Conservation (phyloP, 1,140 invertebrate species). For the Atopsyche davidsoni region DNA sequence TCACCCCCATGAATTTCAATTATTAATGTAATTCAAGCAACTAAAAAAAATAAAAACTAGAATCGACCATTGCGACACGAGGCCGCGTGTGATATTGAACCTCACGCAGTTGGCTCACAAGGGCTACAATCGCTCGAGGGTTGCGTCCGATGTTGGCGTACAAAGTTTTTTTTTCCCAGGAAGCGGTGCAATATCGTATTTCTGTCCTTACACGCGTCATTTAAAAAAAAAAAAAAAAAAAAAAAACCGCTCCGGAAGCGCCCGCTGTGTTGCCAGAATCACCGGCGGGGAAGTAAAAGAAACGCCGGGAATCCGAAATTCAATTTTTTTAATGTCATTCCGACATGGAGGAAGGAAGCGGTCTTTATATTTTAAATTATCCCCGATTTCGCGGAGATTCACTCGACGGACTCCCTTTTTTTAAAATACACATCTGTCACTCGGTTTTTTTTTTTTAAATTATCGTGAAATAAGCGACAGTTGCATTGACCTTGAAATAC, state of each 20-base stretch:
- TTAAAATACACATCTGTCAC: too few species aligned
- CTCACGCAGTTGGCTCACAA: slow-evolving; percentile 12
- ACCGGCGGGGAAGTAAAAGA: background rate
- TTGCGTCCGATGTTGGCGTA: background rate
- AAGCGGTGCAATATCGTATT: slow-evolving; percentile 20
- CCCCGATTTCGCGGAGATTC: slow-evolving; percentile 24
- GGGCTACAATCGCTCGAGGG: slow-evolving; percentile 4
- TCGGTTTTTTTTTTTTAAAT: slow-evolving; percentile 6
- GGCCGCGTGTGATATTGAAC: background rate
- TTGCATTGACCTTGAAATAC: too few species aligned
- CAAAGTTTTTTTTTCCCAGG: slow-evolving; percentile 17
- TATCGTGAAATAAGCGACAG: background rate
- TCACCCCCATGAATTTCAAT: slow-evolving; percentile 28
- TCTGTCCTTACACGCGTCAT: slow-evolving; percentile 25
- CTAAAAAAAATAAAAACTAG: background rate
- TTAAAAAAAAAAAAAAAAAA: too few species aligned
- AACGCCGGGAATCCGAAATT: slow-evolving; percentile 17
- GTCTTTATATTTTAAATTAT: slow-evolving; percentile 18
- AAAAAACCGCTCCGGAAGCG: slow-evolving; percentile 18
- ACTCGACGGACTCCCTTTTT: slow-evolving; percentile 15
- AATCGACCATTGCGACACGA: background rate
- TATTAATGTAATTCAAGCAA: slow-evolving; percentile 26
- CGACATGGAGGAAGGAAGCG: slow-evolving; percentile 16
- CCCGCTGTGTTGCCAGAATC: slow-evolving; percentile 4
- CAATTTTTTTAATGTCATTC: slow-evolving; percentile 26